Evolutionary conservation across 1,140 invertebrate genomes (phyloP), one percentile per base, ranked within the genome.

Genomic region (Panonychus citri): DNA sequence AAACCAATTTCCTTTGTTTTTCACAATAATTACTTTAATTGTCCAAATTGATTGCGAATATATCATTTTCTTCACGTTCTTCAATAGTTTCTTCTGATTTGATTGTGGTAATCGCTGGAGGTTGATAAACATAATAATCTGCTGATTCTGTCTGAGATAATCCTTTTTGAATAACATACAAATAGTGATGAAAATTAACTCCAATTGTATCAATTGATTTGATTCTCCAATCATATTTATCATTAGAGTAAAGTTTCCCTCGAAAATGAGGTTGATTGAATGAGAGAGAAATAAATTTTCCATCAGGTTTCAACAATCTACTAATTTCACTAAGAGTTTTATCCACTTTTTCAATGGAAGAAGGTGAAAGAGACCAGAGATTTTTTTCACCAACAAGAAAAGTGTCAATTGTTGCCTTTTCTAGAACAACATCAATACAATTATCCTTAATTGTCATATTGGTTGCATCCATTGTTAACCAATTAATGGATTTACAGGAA

Each of bases 221-320:
- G 19, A 46, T 46, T 0, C 21, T 21, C 43, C 43, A 46, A 21
- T 19, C 43, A 46, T 46, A 46, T 46, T n/a, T 4, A 21, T n/a
- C n/a, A 3, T 24, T 21, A 19, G 43, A 46, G 7, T 70, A 74
- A 19, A 72, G 57, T 28, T 66, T 66, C 50, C 63, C 62, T 27
- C 74, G 62, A 59, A 75, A 75, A 62, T 75, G 72, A 21, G 74
- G 72, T 59, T 75, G 72, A 21, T 67, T 63, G 62, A 75, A 75
- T 30, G 74, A 70, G 5, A 75, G 66, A 4, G 74, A 75, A 42
- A 75, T 65, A 59, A 75, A 75, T 39, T 65, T 62, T n/a, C 73
- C 74, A 42, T 56, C 59, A 4, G 62, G 59, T 48, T 64, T 68
- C n/a, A 75, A 60, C 27, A 73, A 63, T 37, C 60, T 48, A 17